A percentile compares a stretch with the other conserved stretches of the same genome.
phyloP scores from a whole-genome alignment of 2,888 invertebrate genomes.

The Argynnis bischoffii region DNA sequence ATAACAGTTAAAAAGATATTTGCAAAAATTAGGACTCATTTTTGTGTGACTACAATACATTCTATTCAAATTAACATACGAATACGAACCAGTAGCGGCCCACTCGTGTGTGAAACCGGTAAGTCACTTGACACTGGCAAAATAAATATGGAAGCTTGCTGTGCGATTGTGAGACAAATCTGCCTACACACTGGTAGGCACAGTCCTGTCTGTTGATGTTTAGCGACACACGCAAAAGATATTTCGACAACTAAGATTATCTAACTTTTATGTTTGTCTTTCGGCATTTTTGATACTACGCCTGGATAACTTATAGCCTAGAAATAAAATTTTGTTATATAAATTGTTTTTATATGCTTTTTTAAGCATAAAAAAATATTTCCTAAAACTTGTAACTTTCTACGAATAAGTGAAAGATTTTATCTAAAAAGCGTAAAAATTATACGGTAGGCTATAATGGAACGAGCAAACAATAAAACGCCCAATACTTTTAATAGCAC shows the following conservation, averaged over 20 bases:
- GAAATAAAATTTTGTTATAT: too few relatives aligned
- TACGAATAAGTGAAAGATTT: too few relatives aligned
- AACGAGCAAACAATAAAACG: too few relatives aligned
- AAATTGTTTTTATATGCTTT: too few relatives aligned
- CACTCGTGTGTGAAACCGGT: conserved; percentile 76
- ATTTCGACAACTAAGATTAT: conserved; percentile 18
- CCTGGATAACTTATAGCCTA: too few relatives aligned
- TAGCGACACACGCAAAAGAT: conserved; percentile 27
- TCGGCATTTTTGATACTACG: too few relatives aligned
- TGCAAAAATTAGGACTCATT: conserved; percentile 29
- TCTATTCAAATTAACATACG: conserved; percentile 48
- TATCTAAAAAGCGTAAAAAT: too few relatives aligned
- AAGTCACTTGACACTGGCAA: conserved; percentile 68
- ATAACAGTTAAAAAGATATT: conserved; percentile 6
- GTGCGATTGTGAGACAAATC: conserved; percentile 67
- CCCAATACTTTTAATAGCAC: too few relatives aligned
- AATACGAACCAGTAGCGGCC: conserved; percentile 57
- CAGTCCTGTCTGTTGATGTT: conserved; percentile 39
- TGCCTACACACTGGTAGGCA: conserved; percentile 63
- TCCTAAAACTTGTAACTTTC: too few relatives aligned
- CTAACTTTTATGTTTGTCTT: background rate
- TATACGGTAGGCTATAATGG: too few relatives aligned
- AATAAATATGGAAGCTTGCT: conserved; percentile 80
- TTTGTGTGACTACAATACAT: conserved; percentile 41
- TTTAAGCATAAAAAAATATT: too few relatives aligned